phyloP scores from a whole-genome alignment of 2,888 invertebrate species.

The Acleris cristana region DNA sequence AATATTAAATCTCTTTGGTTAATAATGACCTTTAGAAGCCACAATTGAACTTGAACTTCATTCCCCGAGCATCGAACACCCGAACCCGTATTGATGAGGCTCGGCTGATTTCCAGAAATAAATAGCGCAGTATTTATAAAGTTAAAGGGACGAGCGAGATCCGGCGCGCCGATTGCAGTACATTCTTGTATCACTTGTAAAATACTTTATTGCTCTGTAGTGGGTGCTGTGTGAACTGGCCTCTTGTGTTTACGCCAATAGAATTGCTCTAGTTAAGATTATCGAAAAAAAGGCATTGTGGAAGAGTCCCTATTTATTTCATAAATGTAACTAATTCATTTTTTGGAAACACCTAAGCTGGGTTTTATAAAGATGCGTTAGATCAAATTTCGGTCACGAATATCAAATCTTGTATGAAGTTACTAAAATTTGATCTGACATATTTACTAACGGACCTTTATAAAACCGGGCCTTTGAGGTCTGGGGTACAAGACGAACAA shows the following conservation, averaged over 20 bases:
- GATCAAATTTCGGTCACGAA: no score
- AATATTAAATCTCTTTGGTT: no score
- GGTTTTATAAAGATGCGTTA: no score
- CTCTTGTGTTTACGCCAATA: slow-evolving; percentile 33
- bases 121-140: slow-evolving; percentile 82
- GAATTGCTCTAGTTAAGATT: not conserved
- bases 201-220: slow-evolving; percentile 79
- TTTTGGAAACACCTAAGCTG: no score
- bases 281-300: no score
- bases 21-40: slow-evolving; percentile 23
- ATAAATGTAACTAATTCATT: no score
- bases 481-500: no score
- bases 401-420: no score
- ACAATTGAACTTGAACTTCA: slow-evolving; percentile 21
- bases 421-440: no score
- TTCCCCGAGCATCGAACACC: slow-evolving; percentile 44
- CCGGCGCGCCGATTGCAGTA: slow-evolving; percentile 70
- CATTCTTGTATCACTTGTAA: slow-evolving; percentile 82
- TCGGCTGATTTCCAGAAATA: slow-evolving; percentile 79
- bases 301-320: no score
- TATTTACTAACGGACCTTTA: no score
- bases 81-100: slow-evolving; percentile 67
- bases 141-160: slow-evolving; percentile 72
- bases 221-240: slow-evolving; percentile 51
- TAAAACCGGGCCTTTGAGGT: no score